Conservation (phyloP, 2,888 invertebrate species). For the Melinopterus prodromus region DNA sequence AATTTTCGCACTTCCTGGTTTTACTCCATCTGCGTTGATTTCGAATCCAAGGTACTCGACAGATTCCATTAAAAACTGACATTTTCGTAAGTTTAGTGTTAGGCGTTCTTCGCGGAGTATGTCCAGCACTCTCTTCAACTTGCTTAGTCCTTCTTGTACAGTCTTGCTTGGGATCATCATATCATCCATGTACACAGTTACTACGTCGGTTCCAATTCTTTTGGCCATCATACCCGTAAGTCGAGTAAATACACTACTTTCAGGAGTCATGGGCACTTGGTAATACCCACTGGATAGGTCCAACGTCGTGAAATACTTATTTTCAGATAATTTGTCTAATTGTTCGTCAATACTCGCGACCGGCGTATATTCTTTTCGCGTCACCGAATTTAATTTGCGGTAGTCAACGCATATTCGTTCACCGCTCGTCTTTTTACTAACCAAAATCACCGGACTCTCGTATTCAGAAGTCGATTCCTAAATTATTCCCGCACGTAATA, state of each 20-base stretch:
- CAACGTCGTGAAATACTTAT: slow-evolving; percentile 44
- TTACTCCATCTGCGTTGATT: slow-evolving; percentile 33
- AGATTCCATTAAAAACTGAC: background rate
- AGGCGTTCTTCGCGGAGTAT: slow-evolving; percentile 20
- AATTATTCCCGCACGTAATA: slow-evolving; percentile 21
- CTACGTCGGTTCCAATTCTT: slow-evolving; percentile 13
- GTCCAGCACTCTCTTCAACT: slow-evolving; percentile 29
- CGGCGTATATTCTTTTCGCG: slow-evolving; percentile 46
- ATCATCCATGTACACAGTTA: slow-evolving; percentile 40
- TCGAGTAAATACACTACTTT: slow-evolving; percentile 50
- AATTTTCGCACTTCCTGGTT: slow-evolving; percentile 21
- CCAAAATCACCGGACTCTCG: slow-evolving; percentile 38
- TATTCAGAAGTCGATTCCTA: slow-evolving; percentile 33
- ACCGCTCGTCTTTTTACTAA: slow-evolving; percentile 38
- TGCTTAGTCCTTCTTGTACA: slow-evolving; percentile 36
- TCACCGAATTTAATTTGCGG: slow-evolving; percentile 42
- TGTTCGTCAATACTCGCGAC: slow-evolving; percentile 47
- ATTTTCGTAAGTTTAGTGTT: slow-evolving; percentile 20
- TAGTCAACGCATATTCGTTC: slow-evolving; percentile 42
- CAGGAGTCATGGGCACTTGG: slow-evolving; percentile 47
- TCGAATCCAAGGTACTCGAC: slow-evolving; percentile 24
- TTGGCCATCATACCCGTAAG: slow-evolving; percentile 36
- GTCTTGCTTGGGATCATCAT: slow-evolving; percentile 38
- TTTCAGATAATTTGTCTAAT: slow-evolving; percentile 41
- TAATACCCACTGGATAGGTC: slow-evolving; percentile 46